These are phyloP conservation scores for Brachionus paranguensis DNA, from an alignment of 1,140 invertebrate species.

Conservation along the genomic window DNA sequence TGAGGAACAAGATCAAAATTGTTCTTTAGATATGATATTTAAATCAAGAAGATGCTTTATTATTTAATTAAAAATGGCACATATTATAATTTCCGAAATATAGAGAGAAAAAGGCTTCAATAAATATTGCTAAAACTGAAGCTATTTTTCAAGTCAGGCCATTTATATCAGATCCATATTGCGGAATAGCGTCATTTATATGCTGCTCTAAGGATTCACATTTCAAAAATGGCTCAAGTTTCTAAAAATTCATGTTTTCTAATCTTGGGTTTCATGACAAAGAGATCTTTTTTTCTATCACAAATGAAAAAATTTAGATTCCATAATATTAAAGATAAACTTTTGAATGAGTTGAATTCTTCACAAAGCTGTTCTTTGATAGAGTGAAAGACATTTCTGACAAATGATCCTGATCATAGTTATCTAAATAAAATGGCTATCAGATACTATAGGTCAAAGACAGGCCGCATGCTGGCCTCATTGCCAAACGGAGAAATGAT, in stretches of 20 bases:
- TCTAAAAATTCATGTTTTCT: not conserved
- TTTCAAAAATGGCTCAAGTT: not conserved
- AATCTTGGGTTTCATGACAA: not conserved
- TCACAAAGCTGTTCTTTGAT: not conserved
- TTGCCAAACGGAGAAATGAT: conserved; percentile 37
- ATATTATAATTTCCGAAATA: not conserved
- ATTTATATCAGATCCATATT: not conserved
- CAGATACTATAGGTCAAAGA: conserved; percentile 35
- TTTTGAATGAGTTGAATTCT: not conserved
- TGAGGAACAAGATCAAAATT: not conserved
- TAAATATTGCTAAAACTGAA: not conserved
- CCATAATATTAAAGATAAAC: not conserved
- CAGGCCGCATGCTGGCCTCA: conserved; percentile 26
- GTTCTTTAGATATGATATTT: not conserved
- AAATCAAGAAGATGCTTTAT: not conserved
- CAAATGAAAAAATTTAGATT: not conserved
- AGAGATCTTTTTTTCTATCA: not conserved
- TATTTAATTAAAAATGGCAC: not conserved
- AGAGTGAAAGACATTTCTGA: not conserved
- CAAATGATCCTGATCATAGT: not conserved
- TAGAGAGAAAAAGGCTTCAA: not conserved
- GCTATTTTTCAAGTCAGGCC: not conserved
- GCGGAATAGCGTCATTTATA: not conserved
- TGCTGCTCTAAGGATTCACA: not conserved
- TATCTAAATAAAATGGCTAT: not conserved